These are phyloP conservation scores for Mionectes macconnelli DNA, from an alignment of 2,113 vertebrate genomes.

Conservation along the genomic window DNA sequence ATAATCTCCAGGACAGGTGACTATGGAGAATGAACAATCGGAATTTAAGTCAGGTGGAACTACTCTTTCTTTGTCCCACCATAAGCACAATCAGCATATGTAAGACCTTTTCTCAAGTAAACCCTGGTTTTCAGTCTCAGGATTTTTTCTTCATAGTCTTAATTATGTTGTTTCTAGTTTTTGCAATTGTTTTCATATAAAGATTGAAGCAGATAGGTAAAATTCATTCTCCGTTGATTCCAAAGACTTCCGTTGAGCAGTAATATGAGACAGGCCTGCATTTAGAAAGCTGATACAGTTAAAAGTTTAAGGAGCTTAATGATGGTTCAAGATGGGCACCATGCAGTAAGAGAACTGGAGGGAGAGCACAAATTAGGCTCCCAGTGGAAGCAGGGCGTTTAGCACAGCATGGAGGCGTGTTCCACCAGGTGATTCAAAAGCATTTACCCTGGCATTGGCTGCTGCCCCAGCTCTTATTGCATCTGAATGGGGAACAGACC, in stretches of 20 bases:
- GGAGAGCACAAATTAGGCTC: neutral
- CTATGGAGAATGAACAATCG: neutral
- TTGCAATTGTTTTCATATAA: neutral
- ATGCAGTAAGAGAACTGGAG: neutral
- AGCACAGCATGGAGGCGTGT: neutral
- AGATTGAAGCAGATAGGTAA: neutral
- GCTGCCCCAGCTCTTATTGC: neutral
- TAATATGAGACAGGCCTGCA: neutral
- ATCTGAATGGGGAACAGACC: neutral
- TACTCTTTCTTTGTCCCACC: neutral
- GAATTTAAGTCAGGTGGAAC: neutral
- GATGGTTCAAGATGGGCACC: neutral
- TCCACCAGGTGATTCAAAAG: neutral
- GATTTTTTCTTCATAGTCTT: neutral
- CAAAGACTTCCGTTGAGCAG: neutral
- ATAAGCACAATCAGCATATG: neutral
- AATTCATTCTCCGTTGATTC: conserved; percentile 18
- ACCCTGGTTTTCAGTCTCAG: neutral
- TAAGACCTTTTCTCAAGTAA: neutral
- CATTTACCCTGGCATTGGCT: neutral
- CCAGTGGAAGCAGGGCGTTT: neutral
- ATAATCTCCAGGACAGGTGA: neutral
- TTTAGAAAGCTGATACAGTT: conserved; percentile 7
- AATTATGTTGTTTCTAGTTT: neutral
- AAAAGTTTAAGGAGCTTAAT: conserved; percentile 22